A percentile compares a stretch with the other conserved stretches of the same genome.
These are phyloP conservation scores for Listrodromus nycthemerus DNA, from an alignment of 2,888 invertebrate genomes.

Conservation along the genomic window DNA sequence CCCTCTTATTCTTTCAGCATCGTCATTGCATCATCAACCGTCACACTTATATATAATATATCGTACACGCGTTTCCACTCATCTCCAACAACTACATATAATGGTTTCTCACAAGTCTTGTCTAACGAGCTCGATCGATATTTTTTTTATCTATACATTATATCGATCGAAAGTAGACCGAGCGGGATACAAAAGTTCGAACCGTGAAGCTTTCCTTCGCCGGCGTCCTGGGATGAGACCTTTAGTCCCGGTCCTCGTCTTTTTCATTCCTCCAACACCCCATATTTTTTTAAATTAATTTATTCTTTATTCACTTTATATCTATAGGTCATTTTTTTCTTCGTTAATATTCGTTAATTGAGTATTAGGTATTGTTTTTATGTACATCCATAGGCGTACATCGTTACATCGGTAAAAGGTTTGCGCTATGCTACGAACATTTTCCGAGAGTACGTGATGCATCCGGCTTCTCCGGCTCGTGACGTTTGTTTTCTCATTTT, in stretches of 20 bases:
- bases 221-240: conserved; percentile 21
- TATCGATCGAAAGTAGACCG: conserved; percentile 48
- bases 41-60: conserved; percentile 59
- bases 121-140: conserved; percentile 46
- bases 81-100: conserved; percentile 37
- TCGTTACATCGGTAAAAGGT: conserved; percentile 53
- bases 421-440: conserved; percentile 42
- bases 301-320: conserved; percentile 10
- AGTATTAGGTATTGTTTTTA: conserved; percentile 56
- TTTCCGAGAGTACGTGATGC: conserved; percentile 22
- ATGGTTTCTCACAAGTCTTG: conserved; percentile 38
- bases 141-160: conserved; percentile 16
- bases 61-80: conserved; percentile 62
- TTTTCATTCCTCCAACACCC: conserved; percentile 22
- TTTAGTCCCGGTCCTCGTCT: conserved; percentile 15
- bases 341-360: conserved; percentile 55
- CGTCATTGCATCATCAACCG: conserved; percentile 51
- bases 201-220: conserved; percentile 25
- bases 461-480: conserved; percentile 11
- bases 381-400: conserved; percentile 53
- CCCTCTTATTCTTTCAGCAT: conserved; percentile 58
- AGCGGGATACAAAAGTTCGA: conserved; percentile 43
- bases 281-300: conserved; percentile 27
- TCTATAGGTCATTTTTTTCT: conserved; percentile 26
- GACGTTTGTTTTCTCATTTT: not conserved